Conservation (phyloP, 2,113 vertebrate genomes). For the Sturnus vulgaris region DNA sequence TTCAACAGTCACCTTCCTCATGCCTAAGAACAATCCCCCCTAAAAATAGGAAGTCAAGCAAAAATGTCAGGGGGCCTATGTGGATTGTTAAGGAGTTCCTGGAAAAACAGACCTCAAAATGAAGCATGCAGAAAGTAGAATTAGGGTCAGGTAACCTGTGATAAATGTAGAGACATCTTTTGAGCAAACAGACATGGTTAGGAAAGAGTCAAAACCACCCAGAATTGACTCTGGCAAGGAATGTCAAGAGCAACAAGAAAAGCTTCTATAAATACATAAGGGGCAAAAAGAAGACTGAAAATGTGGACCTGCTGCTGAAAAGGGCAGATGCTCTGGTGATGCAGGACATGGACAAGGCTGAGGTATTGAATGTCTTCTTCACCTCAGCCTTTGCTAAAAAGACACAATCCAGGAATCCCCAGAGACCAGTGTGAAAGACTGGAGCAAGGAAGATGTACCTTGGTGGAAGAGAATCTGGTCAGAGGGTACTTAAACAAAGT, state of each 20-base stretch:
- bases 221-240: neutral
- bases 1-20: neutral
- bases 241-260: neutral
- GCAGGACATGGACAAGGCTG: neutral
- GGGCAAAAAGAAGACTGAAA: neutral
- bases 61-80: neutral
- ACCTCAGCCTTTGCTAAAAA: neutral
- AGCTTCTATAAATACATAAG: neutral
- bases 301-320: neutral
- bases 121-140: neutral
- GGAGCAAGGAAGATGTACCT: neutral
- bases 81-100: neutral
- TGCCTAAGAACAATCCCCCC: neutral
- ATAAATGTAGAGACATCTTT: neutral
- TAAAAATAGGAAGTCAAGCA: neutral
- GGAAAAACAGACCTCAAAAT: neutral
- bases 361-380: neutral
- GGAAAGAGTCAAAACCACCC: neutral
- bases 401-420: neutral
- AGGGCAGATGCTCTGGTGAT: neutral
- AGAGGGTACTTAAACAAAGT: neutral
- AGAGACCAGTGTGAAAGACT: neutral
- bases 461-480: neutral
- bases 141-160: neutral
- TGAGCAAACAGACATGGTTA: neutral